A percentile compares a stretch with the other conserved stretches of the same genome.
Conservation (phyloP, 1,140 invertebrate genomes). For the Heterodera carotae region DNA sequence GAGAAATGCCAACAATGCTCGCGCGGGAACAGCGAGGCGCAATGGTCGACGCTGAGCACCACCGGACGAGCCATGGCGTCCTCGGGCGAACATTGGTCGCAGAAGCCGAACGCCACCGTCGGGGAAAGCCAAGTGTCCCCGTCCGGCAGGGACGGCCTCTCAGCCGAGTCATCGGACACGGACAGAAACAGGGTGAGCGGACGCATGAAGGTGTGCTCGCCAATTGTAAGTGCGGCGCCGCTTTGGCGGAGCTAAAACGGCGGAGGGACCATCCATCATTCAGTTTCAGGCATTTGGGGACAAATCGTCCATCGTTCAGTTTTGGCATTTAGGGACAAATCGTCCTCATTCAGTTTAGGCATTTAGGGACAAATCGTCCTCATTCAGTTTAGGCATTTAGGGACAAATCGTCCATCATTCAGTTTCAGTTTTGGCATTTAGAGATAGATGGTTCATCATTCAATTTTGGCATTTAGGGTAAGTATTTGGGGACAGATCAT, state of each 20-base stretch:
- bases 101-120: slow-evolving; percentile 44
- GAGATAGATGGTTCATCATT: too few species aligned
- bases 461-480: too few species aligned
- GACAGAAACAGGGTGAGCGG: slow-evolving; percentile 57
- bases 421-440: too few species aligned
- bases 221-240: slow-evolving; percentile 50
- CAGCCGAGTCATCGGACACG: slow-evolving; percentile 56
- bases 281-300: not conserved
- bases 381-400: too few species aligned
- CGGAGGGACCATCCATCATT: not conserved
- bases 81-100: slow-evolving; percentile 28
- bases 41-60: slow-evolving; percentile 60
- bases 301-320: too few species aligned
- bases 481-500: too few species aligned
- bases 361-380: too few species aligned
- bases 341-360: too few species aligned
- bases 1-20: slow-evolving; percentile 60
- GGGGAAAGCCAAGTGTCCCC: slow-evolving; percentile 50
- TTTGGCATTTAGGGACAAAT: too few species aligned
- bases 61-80: slow-evolving; percentile 48
- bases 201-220: slow-evolving; percentile 48
- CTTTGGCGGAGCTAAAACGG: slow-evolving; percentile 46
- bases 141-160: slow-evolving; percentile 45
- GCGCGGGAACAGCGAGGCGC: slow-evolving; percentile 59
- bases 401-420: too few species aligned